Evolutionary conservation across 2,797 vertebrate species (phyloP).

Genomic region (Enteromius anoplus): DNA sequence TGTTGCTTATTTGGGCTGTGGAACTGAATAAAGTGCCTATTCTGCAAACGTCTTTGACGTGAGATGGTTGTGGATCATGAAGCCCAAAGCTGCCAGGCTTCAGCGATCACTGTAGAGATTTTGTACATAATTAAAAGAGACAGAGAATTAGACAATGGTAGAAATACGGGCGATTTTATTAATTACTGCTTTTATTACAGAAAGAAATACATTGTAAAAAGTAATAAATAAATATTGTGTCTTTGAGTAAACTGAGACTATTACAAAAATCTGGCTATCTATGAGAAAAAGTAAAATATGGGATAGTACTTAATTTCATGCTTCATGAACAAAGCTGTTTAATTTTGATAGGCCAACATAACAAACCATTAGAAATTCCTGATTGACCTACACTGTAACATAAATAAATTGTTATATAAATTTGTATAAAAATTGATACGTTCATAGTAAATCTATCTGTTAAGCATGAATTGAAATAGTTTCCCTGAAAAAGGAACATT

Average conservation of each 20-base stretch:
- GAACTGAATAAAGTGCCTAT: constrained; percentile 4
- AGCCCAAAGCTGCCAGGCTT: constrained; percentile 26
- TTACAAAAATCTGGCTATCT: neutral
- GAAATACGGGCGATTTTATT: neutral
- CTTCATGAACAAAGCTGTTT: neutral
- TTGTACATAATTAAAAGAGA: constrained; percentile 25
- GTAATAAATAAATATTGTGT: neutral
- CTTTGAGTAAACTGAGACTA: neutral
- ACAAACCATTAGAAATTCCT: no score
- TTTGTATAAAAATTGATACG: no score
- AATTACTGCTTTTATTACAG: neutral
- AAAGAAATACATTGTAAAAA: neutral
- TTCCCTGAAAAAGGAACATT: no score
- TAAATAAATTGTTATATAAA: no score
- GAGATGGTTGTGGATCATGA: constrained; percentile 30
- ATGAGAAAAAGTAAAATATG: neutral
- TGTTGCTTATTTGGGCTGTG: constrained; percentile 22
- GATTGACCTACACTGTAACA: no score
- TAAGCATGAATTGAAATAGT: neutral
- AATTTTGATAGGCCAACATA: no score
- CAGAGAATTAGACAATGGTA: constrained; percentile 12
- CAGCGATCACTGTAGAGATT: neutral
- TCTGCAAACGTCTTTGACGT: neutral
- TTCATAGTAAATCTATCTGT: neutral
- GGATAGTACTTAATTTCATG: neutral